phyloP scores from a whole-genome alignment of 2,113 vertebrate genomes.

The Zosterops japonicus region DNA sequence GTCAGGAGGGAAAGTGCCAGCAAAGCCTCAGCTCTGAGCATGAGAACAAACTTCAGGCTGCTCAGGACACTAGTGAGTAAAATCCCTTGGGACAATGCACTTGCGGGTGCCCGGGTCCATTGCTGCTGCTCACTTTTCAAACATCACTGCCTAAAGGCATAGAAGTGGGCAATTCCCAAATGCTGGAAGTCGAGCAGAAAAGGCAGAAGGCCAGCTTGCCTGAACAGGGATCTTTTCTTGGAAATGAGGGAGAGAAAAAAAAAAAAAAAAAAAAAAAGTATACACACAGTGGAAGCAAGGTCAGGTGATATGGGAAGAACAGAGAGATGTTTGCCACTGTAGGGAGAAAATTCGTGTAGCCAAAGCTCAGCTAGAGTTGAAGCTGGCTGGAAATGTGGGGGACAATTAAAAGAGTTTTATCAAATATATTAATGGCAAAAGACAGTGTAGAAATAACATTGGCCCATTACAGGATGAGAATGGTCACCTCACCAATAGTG shows the following conservation, averaged over 20 bases:
- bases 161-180: not conserved
- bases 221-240: not conserved
- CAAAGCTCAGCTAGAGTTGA: not conserved
- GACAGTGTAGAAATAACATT: not conserved
- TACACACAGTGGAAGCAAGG: not conserved
- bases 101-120: fast-evolving
- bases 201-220: not conserved
- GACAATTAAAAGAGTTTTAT: not conserved
- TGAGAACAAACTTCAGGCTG: not conserved
- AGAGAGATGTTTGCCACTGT: not conserved
- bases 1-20: not conserved
- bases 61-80: not conserved
- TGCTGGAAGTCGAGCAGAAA: not conserved
- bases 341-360: fast-evolving
- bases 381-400: not conserved
- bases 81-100: not conserved
- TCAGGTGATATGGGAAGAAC: not conserved
- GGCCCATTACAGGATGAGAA: too few species aligned
- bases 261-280: too few species aligned
- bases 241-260: not conserved
- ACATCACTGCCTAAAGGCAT: fast-evolving
- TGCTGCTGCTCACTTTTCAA: not conserved
- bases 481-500: too few species aligned
- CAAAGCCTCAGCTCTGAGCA: not conserved
- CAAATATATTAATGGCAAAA: not conserved